A percentile compares a stretch with the other conserved stretches of the same genome.
Conservation (phyloP, 2,797 vertebrate genomes). For the Staurois parvus region DNA sequence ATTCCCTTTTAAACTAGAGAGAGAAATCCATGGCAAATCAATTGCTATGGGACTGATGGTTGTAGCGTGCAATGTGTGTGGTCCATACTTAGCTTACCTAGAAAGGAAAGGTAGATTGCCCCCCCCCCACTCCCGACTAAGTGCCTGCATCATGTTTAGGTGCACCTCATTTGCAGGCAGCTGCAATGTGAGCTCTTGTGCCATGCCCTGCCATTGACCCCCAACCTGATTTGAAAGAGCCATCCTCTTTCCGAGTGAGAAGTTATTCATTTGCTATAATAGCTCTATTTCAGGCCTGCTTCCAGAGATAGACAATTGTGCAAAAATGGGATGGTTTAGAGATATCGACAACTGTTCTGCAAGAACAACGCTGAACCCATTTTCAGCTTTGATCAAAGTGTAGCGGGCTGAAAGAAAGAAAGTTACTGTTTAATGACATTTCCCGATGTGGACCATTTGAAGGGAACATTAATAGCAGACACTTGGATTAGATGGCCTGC, state of each 20-base stretch:
- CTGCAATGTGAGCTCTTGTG: constrained; percentile 69
- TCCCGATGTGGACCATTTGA: constrained; percentile 36
- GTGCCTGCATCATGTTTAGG: constrained; percentile 55
- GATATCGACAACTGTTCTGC: constrained; percentile 60
- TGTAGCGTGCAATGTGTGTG: background rate
- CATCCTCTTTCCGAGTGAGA: constrained; percentile 71
- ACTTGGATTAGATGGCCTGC: constrained; percentile 43
- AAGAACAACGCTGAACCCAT: constrained; percentile 54
- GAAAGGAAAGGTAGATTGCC: background rate
- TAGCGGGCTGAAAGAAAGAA: constrained; percentile 53
- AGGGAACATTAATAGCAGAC: constrained; percentile 57
- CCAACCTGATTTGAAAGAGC: constrained; percentile 73
- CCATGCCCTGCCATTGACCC: constrained; percentile 72
- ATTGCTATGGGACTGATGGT: background rate
- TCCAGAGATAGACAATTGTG: constrained; percentile 69
- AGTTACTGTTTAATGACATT: constrained; percentile 59
- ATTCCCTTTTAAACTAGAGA: background rate
- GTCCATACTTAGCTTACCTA: constrained; percentile 19
- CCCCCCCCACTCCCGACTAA: too few species aligned
- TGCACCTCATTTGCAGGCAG: constrained; percentile 71
- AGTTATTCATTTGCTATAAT: constrained; percentile 73
- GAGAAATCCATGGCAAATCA: background rate
- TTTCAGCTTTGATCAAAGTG: constrained; percentile 53
- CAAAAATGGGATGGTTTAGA: constrained; percentile 66
- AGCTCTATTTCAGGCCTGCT: constrained; percentile 68